Evolutionary conservation across 2,113 vertebrate species (phyloP).

Genomic region (Ailurus styani): DNA sequence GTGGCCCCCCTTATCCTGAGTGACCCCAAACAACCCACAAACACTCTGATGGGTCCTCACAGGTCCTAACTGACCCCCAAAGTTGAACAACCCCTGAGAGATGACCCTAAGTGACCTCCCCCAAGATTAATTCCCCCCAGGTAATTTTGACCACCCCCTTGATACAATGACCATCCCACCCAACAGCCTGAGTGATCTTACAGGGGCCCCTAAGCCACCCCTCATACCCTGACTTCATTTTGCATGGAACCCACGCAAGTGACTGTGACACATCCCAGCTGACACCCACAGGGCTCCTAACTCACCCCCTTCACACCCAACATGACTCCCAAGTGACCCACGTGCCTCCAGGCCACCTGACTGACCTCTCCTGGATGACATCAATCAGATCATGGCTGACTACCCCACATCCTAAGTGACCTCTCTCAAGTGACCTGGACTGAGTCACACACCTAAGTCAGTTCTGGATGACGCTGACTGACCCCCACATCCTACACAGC

Average conservation of each 20-base stretch:
- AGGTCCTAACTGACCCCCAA: not conserved
- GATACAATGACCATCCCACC: not conserved
- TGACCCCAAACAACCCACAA: not conserved
- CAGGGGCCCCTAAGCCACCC: not conserved
- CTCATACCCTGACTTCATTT: not conserved
- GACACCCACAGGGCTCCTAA: not conserved
- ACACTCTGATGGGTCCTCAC: not conserved
- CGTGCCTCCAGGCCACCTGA: not conserved
- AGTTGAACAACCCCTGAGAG: not conserved
- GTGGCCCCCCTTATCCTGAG: not conserved
- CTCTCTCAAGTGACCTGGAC: not conserved
- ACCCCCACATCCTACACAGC: not conserved
- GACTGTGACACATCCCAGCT: not conserved
- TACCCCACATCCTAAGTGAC: not conserved
- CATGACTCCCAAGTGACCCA: not conserved
- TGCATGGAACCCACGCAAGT: not conserved
- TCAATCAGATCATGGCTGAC: not conserved
- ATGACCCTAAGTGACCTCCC: not conserved
- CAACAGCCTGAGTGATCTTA: not conserved
- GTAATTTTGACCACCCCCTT: not conserved
- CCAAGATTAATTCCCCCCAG: not conserved
- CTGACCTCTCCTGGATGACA: not conserved
- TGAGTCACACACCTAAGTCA: not conserved
- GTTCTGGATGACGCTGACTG: not conserved
- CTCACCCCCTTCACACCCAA: not conserved